These are phyloP conservation scores for Gryllus bimaculatus DNA, from an alignment of 1,140 invertebrate genomes.

Conservation along the genomic window DNA sequence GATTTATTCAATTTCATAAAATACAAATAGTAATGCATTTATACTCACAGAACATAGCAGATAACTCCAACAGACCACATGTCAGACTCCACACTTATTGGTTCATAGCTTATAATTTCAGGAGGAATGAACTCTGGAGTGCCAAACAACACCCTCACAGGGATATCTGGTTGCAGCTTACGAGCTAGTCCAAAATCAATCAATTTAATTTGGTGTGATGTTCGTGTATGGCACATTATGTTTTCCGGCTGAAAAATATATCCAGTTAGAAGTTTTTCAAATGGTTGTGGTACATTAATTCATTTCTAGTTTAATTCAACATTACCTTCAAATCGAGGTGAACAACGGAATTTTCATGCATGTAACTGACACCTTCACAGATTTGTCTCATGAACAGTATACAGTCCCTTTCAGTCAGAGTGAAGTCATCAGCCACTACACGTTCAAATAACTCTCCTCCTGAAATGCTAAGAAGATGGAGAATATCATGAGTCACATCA, in stretches of 20 bases:
- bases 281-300: not conserved
- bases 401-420: slow-evolving; percentile 80
- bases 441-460: slow-evolving; percentile 88
- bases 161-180: slow-evolving; percentile 56
- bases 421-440: slow-evolving; percentile 85
- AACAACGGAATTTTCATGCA: slow-evolving; percentile 75
- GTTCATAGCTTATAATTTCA: slow-evolving; percentile 87
- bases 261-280: not conserved
- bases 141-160: slow-evolving; percentile 73
- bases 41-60: slow-evolving; percentile 83
- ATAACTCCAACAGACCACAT: slow-evolving; percentile 94
- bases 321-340: slow-evolving; percentile 79
- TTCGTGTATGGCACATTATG: slow-evolving; percentile 76
- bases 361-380: slow-evolving; percentile 79
- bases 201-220: slow-evolving; percentile 75
- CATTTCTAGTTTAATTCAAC: not conserved
- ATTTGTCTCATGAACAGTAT: slow-evolving; percentile 88
- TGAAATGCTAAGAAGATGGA: slow-evolving; percentile 59
- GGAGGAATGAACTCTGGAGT: slow-evolving; percentile 92
- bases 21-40: not conserved
- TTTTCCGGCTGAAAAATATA: slow-evolving; percentile 65
- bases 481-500: not conserved
- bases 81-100: slow-evolving; percentile 72
- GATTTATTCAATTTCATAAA: not conserved
- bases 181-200: slow-evolving; percentile 87